Conservation (phyloP, 1,140 invertebrate genomes). For the Phenacoccus solenopsis region DNA sequence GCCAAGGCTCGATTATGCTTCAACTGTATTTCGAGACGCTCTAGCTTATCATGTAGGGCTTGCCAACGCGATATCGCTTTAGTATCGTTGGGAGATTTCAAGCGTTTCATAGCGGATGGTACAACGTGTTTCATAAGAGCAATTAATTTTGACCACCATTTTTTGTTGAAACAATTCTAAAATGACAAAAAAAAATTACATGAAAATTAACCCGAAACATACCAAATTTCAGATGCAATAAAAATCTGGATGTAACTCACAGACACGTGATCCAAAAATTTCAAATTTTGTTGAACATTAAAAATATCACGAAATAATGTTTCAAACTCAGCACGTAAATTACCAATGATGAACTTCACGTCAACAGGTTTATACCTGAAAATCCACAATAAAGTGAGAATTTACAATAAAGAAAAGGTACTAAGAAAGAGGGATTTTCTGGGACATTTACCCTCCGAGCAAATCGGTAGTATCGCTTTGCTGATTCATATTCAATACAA, state of each 20-base stretch:
- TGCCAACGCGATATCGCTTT: constrained; percentile 36
- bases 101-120: constrained; percentile 44
- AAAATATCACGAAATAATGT: constrained; percentile 67
- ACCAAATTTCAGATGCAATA: too few species aligned
- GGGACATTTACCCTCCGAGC: constrained; percentile 57
- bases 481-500: constrained; percentile 99
- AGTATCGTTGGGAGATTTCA: constrained; percentile 33
- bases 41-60: constrained; percentile 51
- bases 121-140: constrained; percentile 64
- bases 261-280: constrained; percentile 61
- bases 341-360: constrained; percentile 65
- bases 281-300: constrained; percentile 62
- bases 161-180: constrained; percentile 52
- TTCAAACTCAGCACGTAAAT: constrained; percentile 76
- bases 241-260: constrained; percentile 31
- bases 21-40: constrained; percentile 54
- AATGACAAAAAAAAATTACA: constrained; percentile 19
- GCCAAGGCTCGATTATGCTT: constrained; percentile 54
- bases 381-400: too few species aligned
- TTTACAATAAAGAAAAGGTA: too few species aligned
- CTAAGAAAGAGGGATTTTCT: too few species aligned
- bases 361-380: constrained; percentile 84
- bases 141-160: constrained; percentile 57
- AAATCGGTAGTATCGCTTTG: constrained; percentile 94
- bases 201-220: too few species aligned